These are phyloP conservation scores for Aleiodes leptofemur DNA, from an alignment of 2,888 invertebrate species.

Conservation along the genomic window DNA sequence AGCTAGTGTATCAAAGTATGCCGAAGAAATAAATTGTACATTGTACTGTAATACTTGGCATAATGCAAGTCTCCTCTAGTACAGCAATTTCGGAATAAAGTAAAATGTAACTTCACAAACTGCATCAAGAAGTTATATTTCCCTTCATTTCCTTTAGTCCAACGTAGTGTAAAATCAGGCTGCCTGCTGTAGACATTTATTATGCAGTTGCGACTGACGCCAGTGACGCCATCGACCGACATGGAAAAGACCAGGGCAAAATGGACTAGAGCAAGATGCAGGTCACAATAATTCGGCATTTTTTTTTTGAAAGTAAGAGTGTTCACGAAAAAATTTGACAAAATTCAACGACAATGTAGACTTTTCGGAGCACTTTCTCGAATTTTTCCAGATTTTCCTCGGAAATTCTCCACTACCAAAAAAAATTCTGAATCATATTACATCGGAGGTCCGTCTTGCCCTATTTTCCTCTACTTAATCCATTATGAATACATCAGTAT, in stretches of 20 bases:
- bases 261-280: no score
- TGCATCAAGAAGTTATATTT: conserved; percentile 6
- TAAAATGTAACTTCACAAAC: neutral
- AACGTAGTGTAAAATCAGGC: conserved; percentile 63
- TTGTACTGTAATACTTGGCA: neutral
- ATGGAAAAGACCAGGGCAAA: no score
- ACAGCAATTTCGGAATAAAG: neutral
- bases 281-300: no score
- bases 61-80: neutral
- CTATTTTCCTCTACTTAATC: neutral
- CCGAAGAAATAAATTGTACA: neutral
- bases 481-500: neutral
- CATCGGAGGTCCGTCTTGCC: no score
- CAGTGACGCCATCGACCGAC: conserved; percentile 44
- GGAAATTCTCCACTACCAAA: no score
- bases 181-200: conserved; percentile 61
- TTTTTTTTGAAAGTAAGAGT: no score
- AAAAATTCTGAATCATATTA: no score
- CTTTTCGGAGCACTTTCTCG: no score
- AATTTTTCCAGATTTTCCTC: no score
- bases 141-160: conserved; percentile 51
- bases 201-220: conserved; percentile 56
- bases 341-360: no score
- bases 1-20: no score
- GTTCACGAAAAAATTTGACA: no score